A percentile compares a stretch with the other conserved stretches of the same genome.
phyloP scores from a whole-genome alignment of 2,113 vertebrate species.

The Peromyscus leucopus region DNA sequence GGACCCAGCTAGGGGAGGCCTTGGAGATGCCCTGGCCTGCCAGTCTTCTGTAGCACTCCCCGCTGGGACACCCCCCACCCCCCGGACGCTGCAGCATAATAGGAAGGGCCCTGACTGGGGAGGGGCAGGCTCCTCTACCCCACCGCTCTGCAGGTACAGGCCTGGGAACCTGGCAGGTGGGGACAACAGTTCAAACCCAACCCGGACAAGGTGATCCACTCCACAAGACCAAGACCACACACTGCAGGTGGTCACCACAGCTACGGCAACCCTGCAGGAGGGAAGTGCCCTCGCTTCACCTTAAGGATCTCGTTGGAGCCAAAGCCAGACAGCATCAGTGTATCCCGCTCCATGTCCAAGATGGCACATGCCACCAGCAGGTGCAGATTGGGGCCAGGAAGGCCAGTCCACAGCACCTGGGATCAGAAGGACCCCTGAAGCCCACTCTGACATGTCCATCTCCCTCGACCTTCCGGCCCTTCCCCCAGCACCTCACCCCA shows the following conservation, averaged over 20 bases:
- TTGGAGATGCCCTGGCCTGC: background rate
- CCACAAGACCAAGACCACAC: background rate
- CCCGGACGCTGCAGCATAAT: background rate
- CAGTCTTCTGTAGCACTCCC: background rate
- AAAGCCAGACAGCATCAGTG: constrained; percentile 93
- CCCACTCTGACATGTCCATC: background rate
- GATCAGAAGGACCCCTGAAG: background rate
- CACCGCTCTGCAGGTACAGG: background rate
- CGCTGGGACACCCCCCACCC: too few species aligned
- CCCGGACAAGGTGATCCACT: fast-evolving
- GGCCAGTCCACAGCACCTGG: constrained; percentile 93
- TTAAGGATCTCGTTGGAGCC: constrained; percentile 97
- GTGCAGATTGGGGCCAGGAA: constrained; percentile 94
- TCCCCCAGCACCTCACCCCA: background rate
- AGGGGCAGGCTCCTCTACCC: background rate
- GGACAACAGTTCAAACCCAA: background rate
- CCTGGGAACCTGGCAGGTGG: background rate
- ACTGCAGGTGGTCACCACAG: fast-evolving
- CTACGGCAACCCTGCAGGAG: fast-evolving
- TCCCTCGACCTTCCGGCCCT: background rate
- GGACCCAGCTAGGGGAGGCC: background rate
- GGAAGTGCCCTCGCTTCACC: constrained; percentile 81
- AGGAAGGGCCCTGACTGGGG: background rate
- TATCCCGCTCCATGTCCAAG: constrained; percentile 92
- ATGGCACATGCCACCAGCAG: constrained; percentile 94